Evolutionary conservation across 2,113 vertebrate species (phyloP).

Genomic region (Alethe diademata): DNA sequence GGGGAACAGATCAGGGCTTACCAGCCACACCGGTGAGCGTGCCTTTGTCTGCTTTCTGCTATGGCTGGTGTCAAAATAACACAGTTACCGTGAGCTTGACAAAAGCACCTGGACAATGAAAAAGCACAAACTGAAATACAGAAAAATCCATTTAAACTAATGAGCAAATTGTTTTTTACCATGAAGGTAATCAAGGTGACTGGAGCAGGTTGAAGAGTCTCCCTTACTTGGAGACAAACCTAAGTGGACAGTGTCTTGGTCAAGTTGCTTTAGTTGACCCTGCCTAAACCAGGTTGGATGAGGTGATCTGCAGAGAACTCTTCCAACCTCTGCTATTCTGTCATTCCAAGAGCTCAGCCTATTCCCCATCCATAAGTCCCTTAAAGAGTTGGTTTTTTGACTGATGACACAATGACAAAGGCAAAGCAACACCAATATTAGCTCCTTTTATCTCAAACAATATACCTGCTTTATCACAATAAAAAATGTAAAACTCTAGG

Average conservation of each 20-base stretch:
- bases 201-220: background rate
- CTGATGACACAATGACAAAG: background rate
- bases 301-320: background rate
- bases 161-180: background rate
- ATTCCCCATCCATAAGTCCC: background rate
- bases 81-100: background rate
- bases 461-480: background rate
- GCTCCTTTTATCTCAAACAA: background rate
- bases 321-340: background rate
- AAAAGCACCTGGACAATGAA: background rate
- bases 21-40: background rate
- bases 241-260: background rate
- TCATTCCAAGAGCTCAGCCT: background rate
- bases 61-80: background rate
- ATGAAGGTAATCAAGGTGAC: background rate
- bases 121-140: background rate
- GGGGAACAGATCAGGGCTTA: background rate
- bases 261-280: background rate
- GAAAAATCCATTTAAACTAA: background rate
- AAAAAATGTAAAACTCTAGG: background rate
- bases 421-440: background rate
- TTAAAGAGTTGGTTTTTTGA: background rate
- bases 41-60: background rate
- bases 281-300: background rate
- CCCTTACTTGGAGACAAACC: background rate